Conservation (phyloP, 2,113 vertebrate species). For the Saccopteryx leptura region DNA sequence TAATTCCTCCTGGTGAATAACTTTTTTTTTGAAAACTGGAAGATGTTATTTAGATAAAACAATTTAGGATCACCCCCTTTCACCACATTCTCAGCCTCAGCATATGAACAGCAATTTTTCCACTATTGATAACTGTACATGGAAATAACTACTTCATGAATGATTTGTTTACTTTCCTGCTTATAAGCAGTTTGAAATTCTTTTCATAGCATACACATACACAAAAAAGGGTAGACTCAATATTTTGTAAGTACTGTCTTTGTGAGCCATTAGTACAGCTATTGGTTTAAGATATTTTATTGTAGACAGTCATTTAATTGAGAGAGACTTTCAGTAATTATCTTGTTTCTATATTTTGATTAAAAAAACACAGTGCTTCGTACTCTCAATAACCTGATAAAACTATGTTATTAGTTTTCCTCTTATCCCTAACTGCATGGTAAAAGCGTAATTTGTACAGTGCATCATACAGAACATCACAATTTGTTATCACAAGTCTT, state of each 20-base stretch:
- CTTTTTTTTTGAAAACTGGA: background rate
- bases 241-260: background rate
- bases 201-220: background rate
- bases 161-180: background rate
- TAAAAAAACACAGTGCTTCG: background rate
- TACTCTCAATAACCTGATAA: background rate
- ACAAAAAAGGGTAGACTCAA: background rate
- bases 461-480: background rate
- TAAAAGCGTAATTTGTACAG: background rate
- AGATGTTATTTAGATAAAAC: background rate
- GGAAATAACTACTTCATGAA: background rate
- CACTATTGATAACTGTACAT: background rate
- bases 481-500: background rate
- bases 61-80: background rate
- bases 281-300: background rate
- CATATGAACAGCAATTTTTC: background rate
- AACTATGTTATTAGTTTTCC: background rate
- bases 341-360: background rate
- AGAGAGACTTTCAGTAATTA: background rate
- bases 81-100: background rate
- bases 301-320: background rate
- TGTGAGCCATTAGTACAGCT: background rate
- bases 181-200: background rate
- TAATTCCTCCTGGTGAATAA: constrained; percentile 70
- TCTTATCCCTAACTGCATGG: background rate